Base-by-base conservation (phyloP, 1,140 invertebrate species). In the Dendrolimus punctatus region DNA sequence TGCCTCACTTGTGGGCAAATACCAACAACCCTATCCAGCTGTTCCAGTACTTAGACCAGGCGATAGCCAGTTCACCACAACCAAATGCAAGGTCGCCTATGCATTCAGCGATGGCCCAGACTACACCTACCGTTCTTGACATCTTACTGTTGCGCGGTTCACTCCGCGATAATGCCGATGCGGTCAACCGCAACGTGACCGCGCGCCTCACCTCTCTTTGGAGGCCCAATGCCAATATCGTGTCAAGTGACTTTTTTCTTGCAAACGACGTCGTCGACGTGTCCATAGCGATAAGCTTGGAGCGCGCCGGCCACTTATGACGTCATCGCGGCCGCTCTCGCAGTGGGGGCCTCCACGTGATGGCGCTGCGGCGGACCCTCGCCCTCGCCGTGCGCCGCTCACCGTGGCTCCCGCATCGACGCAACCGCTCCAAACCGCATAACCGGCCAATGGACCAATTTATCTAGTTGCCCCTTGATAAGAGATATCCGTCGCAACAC, bases 21-120 rank as follows among this genome's bases (percentile, higher is more conserved):
- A 88, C 81, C 6, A 88, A 88, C 60, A 68, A 66, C 49, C 80
- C 81, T 77, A 89, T 58, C 76, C 88, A 72, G 84, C 86, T 62
- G 53, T 80, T 93, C 38, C 78, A 88, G 58, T 94, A 89, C 73
- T 77, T 94, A 49, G 83, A 90, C 51, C 80, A 76, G 23, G 75
- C 74, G 9, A 83, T 82, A 44, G 57, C 67, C 2, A 46, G 54
- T 0, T 72, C 68, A 2, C 83, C 82, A 8, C 77, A 72, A 46
- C 85, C 77, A 4, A 83, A 70, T 42, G 83, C 84, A 47, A 67
- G 78, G 0, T 90, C 89, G 47, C 90, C 90, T 1, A 70, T 93
- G 37, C 93, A 92, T 90, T 93, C 94, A 0, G 90, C 92, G 2
- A 95, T 95, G 94, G 93, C 93, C 0, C 93, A 95, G 79, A 88